Conservation (phyloP, 37 sponge, comb jelly and placozoan species). For the Spongilla lacustris region DNA sequence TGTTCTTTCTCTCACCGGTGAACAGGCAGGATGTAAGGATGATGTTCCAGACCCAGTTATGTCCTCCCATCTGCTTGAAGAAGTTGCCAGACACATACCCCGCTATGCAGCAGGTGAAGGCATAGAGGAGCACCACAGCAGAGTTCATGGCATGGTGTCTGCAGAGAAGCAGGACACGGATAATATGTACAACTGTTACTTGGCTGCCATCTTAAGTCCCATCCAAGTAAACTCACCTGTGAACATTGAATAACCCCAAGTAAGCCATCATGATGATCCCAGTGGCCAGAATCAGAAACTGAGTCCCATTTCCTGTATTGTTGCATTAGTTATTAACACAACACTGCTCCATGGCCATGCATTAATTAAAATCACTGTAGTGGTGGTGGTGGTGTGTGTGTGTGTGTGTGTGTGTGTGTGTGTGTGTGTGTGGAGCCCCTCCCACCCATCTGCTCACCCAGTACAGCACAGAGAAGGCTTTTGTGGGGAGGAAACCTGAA, state of each 20-base stretch:
- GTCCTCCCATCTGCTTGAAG: slow-evolving; percentile 84
- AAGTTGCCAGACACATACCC: slow-evolving; percentile 83
- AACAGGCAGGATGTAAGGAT: slow-evolving; percentile 87
- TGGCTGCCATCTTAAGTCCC: background rate
- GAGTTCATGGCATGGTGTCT: slow-evolving; percentile 93
- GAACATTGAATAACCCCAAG: slow-evolving; percentile 85
- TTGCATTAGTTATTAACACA: too few species aligned
- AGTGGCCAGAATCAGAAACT: slow-evolving; percentile 69
- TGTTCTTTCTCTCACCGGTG: background rate
- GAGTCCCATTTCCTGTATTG: slow-evolving; percentile 79
- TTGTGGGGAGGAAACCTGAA: slow-evolving; percentile 85
- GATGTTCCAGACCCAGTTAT: slow-evolving; percentile 93
- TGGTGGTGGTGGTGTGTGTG: too few species aligned
- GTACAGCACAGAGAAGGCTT: slow-evolving; percentile 70
- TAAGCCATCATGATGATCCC: slow-evolving; percentile 78
- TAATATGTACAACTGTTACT: too few species aligned
- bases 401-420: too few species aligned
- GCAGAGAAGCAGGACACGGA: background rate
- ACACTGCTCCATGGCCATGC: too few species aligned
- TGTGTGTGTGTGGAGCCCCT: too few species aligned
- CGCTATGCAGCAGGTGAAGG: slow-evolving; percentile 87
- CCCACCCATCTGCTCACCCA: slow-evolving; percentile 56
- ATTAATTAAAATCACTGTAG: too few species aligned
- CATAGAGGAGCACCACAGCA: slow-evolving; percentile 84
- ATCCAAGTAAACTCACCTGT: slow-evolving; percentile 46